Conservation (phyloP, 2,888 invertebrate species). For the Slavum lentiscoides region DNA sequence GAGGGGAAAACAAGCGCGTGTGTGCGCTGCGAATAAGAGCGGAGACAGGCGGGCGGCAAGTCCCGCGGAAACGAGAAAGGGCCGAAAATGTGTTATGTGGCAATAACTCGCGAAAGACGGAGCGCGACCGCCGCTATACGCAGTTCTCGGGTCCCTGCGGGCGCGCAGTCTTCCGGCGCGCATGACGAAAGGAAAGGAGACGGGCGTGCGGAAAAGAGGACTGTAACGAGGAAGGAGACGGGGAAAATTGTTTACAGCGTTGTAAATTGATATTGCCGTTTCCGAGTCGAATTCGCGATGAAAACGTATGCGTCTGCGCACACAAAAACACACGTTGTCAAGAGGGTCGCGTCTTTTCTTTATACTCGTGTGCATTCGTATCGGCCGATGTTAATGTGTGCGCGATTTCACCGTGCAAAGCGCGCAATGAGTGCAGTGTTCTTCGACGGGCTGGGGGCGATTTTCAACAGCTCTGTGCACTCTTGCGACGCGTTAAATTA, state of each 20-base stretch:
- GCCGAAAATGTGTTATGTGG: too few species aligned
- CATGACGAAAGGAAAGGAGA: too few species aligned
- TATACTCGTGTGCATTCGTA: neutral
- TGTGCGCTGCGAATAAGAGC: neutral
- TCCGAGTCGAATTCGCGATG: constrained; percentile 42
- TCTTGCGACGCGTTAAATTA: constrained; percentile 14
- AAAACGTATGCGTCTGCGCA: neutral
- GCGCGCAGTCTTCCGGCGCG: too few species aligned
- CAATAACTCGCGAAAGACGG: too few species aligned
- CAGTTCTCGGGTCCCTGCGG: too few species aligned
- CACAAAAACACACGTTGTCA: neutral
- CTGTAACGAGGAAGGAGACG: neutral
- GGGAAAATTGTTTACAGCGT: constrained; percentile 50
- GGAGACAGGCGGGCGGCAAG: neutral
- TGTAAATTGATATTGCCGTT: constrained; percentile 51
- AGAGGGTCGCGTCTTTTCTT: constrained; percentile 20
- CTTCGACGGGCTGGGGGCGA: constrained; percentile 18
- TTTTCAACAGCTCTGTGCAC: constrained; percentile 37
- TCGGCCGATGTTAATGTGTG: neutral
- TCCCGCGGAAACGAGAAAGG: too few species aligned
- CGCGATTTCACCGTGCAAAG: constrained; percentile 15
- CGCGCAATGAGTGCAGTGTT: neutral
- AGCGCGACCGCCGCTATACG: too few species aligned
- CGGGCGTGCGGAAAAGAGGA: neutral
- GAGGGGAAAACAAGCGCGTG: neutral